Evolutionary conservation across 2,113 vertebrate genomes (phyloP).

Genomic region (Onychorhynchus coronatus): DNA sequence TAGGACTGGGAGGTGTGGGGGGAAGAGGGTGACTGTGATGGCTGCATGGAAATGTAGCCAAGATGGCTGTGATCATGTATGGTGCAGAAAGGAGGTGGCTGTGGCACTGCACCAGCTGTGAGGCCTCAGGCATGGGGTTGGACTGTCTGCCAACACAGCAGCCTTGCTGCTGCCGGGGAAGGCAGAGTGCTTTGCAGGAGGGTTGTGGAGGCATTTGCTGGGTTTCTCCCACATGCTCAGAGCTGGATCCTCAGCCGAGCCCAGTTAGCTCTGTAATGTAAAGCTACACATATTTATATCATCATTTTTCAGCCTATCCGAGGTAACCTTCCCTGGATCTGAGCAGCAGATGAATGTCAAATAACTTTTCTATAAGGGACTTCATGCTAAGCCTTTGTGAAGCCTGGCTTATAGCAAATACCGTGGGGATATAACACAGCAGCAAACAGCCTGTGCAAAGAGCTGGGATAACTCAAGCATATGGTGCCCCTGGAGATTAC

Average conservation of each 20-base stretch:
- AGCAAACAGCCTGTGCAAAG: not conserved
- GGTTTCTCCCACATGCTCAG: not conserved
- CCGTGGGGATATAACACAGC: not conserved
- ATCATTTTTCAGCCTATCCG: not conserved
- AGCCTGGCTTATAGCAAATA: not conserved
- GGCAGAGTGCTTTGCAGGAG: not conserved
- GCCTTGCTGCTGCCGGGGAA: not conserved
- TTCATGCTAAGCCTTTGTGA: not conserved
- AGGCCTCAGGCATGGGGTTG: not conserved
- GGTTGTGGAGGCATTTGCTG: not conserved
- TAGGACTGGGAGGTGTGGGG: not conserved
- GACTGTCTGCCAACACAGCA: not conserved
- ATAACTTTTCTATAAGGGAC: not conserved
- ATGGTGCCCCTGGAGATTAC: not conserved
- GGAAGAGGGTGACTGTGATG: not conserved
- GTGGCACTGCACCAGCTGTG: not conserved
- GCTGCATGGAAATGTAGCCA: not conserved
- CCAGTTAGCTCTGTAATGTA: not conserved
- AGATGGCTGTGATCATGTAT: not conserved
- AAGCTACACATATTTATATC: not conserved
- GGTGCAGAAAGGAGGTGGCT: not conserved
- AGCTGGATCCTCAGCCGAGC: not conserved
- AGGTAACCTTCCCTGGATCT: not conserved
- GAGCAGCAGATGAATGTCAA: not conserved
- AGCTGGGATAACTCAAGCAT: not conserved